These are phyloP conservation scores for Hesperia comma DNA, from an alignment of 2,888 invertebrate genomes.

Conservation along the genomic window DNA sequence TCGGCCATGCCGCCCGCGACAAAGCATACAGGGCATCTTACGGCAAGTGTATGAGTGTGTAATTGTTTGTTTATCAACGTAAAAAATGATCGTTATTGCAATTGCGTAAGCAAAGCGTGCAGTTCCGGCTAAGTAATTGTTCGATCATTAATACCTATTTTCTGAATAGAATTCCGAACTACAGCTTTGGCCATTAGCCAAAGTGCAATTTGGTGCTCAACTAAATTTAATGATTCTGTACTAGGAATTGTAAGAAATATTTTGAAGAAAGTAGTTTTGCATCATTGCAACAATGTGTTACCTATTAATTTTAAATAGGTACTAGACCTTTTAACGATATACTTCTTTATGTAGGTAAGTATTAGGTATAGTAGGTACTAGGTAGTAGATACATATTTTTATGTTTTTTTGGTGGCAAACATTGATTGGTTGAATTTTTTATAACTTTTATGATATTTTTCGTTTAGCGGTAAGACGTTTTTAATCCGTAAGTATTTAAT, in stretches of 20 bases:
- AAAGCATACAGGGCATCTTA: too few relatives aligned
- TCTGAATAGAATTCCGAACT: constrained; percentile 28
- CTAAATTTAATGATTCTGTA: constrained; percentile 31
- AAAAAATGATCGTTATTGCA: background rate
- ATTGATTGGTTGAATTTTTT: too few relatives aligned
- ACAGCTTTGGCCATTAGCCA: constrained; percentile 31
- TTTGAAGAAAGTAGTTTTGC: constrained; percentile 1
- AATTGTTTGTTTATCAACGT: too few relatives aligned
- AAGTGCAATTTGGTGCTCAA: constrained; percentile 36
- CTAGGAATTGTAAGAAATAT: constrained; percentile 12
- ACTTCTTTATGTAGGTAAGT: too few relatives aligned
- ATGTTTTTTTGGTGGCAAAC: too few relatives aligned
- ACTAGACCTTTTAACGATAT: background rate
- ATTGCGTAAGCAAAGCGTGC: constrained; percentile 5
- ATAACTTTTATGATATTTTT: too few relatives aligned
- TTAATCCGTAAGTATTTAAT: too few relatives aligned
- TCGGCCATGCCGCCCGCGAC: too few relatives aligned
- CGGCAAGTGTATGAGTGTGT: too few relatives aligned
- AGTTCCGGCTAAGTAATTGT: constrained; percentile 18
- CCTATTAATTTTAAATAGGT: background rate
- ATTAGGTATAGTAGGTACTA: too few relatives aligned
- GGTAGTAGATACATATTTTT: too few relatives aligned
- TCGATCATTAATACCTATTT: constrained; percentile 34
- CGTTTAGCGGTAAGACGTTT: too few relatives aligned
- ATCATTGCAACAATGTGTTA: background rate